Conservation (phyloP, 2,113 vertebrate genomes). For the Piaya cayana region DNA sequence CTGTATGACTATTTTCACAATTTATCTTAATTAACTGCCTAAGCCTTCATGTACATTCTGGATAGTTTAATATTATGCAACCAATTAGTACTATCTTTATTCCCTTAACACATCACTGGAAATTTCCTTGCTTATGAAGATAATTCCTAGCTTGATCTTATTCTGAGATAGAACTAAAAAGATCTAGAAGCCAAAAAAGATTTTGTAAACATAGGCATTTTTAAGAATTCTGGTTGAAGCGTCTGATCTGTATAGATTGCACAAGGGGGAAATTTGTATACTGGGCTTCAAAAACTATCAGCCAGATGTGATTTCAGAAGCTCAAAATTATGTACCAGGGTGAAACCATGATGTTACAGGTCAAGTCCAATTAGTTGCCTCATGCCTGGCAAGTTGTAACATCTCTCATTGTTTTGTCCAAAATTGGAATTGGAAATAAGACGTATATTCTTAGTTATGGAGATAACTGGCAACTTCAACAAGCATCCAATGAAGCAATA, state of each 20-base stretch:
- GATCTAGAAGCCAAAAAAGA: not conserved
- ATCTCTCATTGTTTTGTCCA: not conserved
- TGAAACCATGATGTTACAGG: not conserved
- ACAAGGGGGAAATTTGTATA: not conserved
- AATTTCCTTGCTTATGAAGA: slow-evolving; percentile 40
- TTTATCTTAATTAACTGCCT: slow-evolving; percentile 50
- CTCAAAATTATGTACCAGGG: not conserved
- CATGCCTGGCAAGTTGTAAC: not conserved
- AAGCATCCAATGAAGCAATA: not conserved
- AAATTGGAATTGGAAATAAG: not conserved
- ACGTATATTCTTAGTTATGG: not conserved
- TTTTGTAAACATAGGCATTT: not conserved
- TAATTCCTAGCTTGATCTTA: slow-evolving; percentile 2
- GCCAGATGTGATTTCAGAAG: not conserved
- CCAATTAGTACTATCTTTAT: slow-evolving; percentile 33
- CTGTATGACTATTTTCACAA: slow-evolving; percentile 21
- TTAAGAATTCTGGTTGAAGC: not conserved
- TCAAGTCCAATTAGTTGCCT: not conserved
- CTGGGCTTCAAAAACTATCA: not conserved
- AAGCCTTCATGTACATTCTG: not conserved
- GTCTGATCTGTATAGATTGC: not conserved
- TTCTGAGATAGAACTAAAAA: not conserved
- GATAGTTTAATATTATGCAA: slow-evolving; percentile 30
- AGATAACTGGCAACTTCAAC: not conserved
- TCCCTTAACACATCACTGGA: slow-evolving; percentile 17